These are phyloP conservation scores for Limosa lapponica DNA, from an alignment of 2,797 vertebrate species.

Conservation along the genomic window DNA sequence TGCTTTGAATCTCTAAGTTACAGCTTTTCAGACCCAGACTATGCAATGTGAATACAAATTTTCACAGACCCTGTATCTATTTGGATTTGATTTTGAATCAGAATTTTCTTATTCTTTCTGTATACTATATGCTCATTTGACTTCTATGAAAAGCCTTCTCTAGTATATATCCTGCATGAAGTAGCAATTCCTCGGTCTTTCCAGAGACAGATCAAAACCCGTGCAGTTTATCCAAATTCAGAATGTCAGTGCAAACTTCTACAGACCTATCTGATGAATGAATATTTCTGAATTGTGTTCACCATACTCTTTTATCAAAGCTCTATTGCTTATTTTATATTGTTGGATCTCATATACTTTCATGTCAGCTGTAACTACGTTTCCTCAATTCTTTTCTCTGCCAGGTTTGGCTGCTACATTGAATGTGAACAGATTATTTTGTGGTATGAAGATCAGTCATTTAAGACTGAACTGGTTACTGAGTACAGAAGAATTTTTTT, in stretches of 20 bases:
- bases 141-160: neutral
- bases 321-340: neutral
- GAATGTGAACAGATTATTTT: neutral
- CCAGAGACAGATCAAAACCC: neutral
- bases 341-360: neutral
- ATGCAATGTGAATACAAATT: neutral
- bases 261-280: neutral
- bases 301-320: neutral
- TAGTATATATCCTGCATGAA: neutral
- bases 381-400: neutral
- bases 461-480: neutral
- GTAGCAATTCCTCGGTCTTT: neutral
- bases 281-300: neutral
- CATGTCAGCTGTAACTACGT: neutral
- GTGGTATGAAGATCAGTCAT: neutral
- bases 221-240: slow-evolving; percentile 8
- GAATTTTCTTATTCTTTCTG: neutral
- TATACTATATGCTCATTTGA: neutral
- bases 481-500: neutral
- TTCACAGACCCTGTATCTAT: neutral
- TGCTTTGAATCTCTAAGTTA: neutral
- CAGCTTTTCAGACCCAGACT: neutral
- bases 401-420: neutral
- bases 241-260: neutral
- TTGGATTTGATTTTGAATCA: neutral